A percentile compares a stretch with the other conserved stretches of the same genome.
Conservation (phyloP, 2,113 vertebrate species). For the Phalacrocorax pelagicus region DNA sequence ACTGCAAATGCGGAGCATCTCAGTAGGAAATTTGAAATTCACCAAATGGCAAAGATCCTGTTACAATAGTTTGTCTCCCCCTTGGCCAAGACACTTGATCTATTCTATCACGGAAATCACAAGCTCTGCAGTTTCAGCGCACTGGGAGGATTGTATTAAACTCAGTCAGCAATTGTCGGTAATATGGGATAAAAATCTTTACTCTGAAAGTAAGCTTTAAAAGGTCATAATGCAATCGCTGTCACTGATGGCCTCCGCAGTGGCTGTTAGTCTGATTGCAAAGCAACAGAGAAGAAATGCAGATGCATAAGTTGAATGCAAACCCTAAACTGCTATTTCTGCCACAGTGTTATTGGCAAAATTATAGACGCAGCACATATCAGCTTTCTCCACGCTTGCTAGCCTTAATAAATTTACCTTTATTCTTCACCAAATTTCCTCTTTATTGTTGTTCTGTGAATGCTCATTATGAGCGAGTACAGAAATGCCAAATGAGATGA, state of each 20-base stretch:
- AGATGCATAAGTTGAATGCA: slow-evolving; percentile 15
- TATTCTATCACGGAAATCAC: slow-evolving; percentile 63
- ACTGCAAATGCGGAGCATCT: neutral
- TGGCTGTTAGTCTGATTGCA: neutral
- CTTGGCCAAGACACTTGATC: slow-evolving; percentile 9
- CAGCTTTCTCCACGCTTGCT: neutral
- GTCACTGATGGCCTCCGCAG: slow-evolving; percentile 49
- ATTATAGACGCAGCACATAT: slow-evolving; percentile 5
- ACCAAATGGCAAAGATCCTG: slow-evolving; percentile 21
- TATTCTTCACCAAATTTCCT: slow-evolving; percentile 44
- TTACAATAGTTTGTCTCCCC: slow-evolving; percentile 21
- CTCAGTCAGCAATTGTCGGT: slow-evolving; percentile 87
- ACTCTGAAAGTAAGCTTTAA: slow-evolving; percentile 75
- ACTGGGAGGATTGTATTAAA: slow-evolving; percentile 86
- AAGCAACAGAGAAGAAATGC: slow-evolving; percentile 25
- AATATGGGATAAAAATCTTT: slow-evolving; percentile 88
- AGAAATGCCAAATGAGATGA: neutral
- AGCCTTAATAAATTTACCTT: slow-evolving; percentile 39
- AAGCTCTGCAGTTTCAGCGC: slow-evolving; percentile 70
- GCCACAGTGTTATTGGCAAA: neutral
- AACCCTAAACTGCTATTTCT: slow-evolving; percentile 34
- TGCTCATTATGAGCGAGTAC: neutral
- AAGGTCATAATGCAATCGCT: slow-evolving; percentile 76
- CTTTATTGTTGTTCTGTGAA: slow-evolving; percentile 25
- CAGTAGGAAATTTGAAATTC: neutral